Evolutionary conservation across 2,888 invertebrate genomes (phyloP).

Genomic region (Nycteola revayana): DNA sequence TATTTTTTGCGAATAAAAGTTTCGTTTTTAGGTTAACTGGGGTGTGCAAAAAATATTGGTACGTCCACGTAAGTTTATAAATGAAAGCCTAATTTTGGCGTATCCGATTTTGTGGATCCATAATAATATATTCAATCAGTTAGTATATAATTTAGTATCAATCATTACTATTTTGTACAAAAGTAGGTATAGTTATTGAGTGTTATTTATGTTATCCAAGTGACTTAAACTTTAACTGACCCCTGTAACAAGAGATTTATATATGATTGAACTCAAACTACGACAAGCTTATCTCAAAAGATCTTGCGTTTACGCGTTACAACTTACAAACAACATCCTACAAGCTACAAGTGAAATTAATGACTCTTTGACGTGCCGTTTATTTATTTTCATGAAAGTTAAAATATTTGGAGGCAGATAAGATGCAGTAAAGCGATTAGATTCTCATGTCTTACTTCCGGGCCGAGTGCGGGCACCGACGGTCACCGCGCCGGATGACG

Average conservation of each 20-base stretch:
- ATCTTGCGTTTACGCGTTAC: slow-evolving; percentile 47
- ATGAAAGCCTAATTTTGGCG: too few species aligned
- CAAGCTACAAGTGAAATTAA: slow-evolving; percentile 62
- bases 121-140: neutral
- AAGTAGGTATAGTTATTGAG: too few species aligned
- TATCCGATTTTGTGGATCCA: too few species aligned
- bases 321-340: slow-evolving; percentile 53
- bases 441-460: slow-evolving; percentile 68
- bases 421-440: slow-evolving; percentile 54
- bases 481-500: slow-evolving; percentile 65
- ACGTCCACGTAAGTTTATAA: too few species aligned
- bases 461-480: slow-evolving; percentile 39
- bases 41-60: slow-evolving; percentile 2
- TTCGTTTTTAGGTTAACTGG: too few species aligned
- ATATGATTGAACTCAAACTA: slow-evolving; percentile 39
- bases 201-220: too few species aligned
- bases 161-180: too few species aligned
- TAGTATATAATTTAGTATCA: neutral
- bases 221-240: slow-evolving; percentile 1
- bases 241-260: slow-evolving; percentile 27
- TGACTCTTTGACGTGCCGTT: slow-evolving; percentile 48
- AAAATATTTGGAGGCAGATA: slow-evolving; percentile 55
- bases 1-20: slow-evolving; percentile 25
- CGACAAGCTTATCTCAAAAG: slow-evolving; percentile 44
- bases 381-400: slow-evolving; percentile 42